Evolutionary conservation across 2,113 vertebrate species (phyloP).

Genomic region (Micronycteris hirsuta): DNA sequence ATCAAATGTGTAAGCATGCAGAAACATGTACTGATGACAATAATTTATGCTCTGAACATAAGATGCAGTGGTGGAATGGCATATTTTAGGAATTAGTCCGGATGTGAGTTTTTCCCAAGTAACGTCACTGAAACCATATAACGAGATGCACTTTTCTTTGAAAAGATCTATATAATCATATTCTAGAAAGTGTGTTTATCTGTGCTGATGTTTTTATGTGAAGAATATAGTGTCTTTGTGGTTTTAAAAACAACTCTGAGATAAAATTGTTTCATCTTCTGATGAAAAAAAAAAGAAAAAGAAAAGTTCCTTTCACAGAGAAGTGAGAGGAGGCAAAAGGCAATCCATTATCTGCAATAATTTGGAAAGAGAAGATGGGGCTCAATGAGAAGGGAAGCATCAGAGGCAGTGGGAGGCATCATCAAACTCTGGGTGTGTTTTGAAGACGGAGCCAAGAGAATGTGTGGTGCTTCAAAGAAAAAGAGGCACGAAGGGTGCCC

Average conservation of each 20-base stretch:
- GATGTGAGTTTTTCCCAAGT: slow-evolving; percentile 52
- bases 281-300: background rate
- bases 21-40: slow-evolving; percentile 50
- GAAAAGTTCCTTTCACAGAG: background rate
- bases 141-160: slow-evolving; percentile 71
- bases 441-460: background rate
- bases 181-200: slow-evolving; percentile 75
- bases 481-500: background rate
- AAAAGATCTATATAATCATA: slow-evolving; percentile 72
- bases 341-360: background rate
- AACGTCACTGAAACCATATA: slow-evolving; percentile 60
- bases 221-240: slow-evolving; percentile 77
- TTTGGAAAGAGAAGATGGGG: background rate
- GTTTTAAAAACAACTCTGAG: slow-evolving; percentile 77
- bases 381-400: background rate
- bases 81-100: slow-evolving; percentile 67
- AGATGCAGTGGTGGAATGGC: slow-evolving; percentile 36
- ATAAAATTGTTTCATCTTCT: slow-evolving; percentile 77
- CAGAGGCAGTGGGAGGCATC: rapidly evolving
- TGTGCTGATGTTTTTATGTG: slow-evolving; percentile 79
- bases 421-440: background rate
- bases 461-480: background rate
- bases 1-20: slow-evolving; percentile 26
- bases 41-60: slow-evolving; percentile 69
- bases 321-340: background rate